Conservation (phyloP, 2,113 vertebrate genomes). For the Pelusios castaneus region DNA sequence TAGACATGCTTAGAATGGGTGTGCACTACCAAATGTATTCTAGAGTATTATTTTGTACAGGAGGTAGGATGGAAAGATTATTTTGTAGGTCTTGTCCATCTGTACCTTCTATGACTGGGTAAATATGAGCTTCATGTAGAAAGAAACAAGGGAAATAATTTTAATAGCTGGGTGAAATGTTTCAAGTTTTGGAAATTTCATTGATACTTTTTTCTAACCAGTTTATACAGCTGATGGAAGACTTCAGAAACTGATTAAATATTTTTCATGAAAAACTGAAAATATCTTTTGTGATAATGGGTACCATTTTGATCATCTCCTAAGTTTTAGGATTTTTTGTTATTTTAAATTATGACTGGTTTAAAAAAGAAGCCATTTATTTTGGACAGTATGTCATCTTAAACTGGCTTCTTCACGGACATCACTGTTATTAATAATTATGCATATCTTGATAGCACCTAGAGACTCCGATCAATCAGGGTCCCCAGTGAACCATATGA, state of each 20-base stretch:
- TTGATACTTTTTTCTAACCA: neutral
- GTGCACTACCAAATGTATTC: neutral
- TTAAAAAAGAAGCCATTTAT: neutral
- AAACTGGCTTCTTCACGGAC: neutral
- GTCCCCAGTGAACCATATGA: neutral
- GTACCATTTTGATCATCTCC: fast-evolving
- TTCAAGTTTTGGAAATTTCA: neutral
- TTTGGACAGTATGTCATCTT: neutral
- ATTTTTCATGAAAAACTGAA: too few species aligned
- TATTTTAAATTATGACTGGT: neutral
- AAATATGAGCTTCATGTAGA: neutral
- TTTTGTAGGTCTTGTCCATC: neutral
- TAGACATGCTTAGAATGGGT: neutral
- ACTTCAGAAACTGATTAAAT: neutral
- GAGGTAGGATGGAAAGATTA: neutral
- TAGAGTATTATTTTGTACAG: neutral
- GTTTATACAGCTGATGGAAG: neutral
- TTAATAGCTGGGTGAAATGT: neutral
- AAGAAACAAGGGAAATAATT: too few species aligned
- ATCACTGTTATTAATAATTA: neutral
- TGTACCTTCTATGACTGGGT: neutral
- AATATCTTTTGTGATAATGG: neutral
- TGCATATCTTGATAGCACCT: neutral
- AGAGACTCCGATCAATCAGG: neutral
- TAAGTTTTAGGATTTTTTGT: neutral